Conservation (phyloP, 1,140 invertebrate species). For the Magallana ariakensis region DNA sequence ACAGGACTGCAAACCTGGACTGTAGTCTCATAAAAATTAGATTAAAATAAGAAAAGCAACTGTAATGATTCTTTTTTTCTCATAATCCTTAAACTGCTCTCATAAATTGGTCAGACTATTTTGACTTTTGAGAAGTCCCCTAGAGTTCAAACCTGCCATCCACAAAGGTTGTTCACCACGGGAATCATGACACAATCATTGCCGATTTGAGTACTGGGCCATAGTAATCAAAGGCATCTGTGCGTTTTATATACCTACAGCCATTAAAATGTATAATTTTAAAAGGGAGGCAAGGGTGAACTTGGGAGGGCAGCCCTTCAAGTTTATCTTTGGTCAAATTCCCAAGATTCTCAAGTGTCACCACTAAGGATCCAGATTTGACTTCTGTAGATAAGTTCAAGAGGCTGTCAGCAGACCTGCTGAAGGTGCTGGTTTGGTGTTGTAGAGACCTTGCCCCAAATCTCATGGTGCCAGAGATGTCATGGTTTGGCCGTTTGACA, state of each 20-base stretch:
- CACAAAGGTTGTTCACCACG: slow-evolving; percentile 5
- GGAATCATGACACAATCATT: slow-evolving; percentile 22
- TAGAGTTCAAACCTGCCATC: slow-evolving; percentile 15
- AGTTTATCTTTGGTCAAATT: not conserved
- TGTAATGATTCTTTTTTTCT: no score
- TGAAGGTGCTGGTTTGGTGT: not conserved
- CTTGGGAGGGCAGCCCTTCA: not conserved
- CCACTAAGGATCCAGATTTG: not conserved
- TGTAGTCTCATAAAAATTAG: no score
- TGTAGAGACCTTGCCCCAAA: not conserved
- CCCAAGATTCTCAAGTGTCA: not conserved
- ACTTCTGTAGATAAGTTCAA: not conserved
- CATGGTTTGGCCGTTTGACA: not conserved
- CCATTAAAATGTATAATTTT: not conserved
- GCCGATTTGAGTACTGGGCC: not conserved
- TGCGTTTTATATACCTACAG: not conserved
- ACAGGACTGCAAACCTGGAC: no score
- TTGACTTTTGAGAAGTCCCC: slow-evolving; percentile 24
- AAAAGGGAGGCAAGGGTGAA: not conserved
- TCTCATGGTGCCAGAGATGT: not conserved
- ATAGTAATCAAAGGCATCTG: slow-evolving; percentile 2
- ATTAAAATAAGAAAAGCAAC: no score
- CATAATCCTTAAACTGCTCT: no score
- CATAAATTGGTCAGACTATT: not conserved
- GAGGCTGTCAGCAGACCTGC: not conserved